A percentile compares a stretch with the other conserved stretches of the same genome.
Evolutionary conservation across 2,888 invertebrate genomes (phyloP).

Genomic region (Labia minor): DNA sequence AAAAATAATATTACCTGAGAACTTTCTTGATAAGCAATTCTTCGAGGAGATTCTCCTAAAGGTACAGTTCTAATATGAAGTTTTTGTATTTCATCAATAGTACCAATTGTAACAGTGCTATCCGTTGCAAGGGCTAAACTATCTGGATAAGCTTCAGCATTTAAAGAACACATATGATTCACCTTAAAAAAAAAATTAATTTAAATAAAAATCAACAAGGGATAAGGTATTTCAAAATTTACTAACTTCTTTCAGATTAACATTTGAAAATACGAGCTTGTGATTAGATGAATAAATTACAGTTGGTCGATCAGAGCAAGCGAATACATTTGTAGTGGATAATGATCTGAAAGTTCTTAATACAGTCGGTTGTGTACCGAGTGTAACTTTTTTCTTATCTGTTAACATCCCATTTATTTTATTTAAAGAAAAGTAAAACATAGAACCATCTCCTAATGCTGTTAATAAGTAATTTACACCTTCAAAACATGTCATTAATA

Average conservation of each 20-base stretch:
- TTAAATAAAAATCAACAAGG: not conserved
- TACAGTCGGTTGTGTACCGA: constrained; percentile 95
- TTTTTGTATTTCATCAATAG: constrained; percentile 97
- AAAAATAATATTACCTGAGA: constrained; percentile 66
- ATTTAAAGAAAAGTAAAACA: constrained; percentile 89
- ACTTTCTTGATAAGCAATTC: constrained; percentile 90
- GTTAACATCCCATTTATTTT: constrained; percentile 59
- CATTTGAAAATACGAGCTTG: constrained; percentile 96
- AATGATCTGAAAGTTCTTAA: constrained; percentile 79
- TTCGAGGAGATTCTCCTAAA: constrained; percentile 82
- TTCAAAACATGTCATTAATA: constrained; percentile 89
- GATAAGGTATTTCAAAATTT: too few species aligned
- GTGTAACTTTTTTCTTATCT: constrained; percentile 85
- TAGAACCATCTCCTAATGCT: constrained; percentile 93
- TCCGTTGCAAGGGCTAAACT: constrained; percentile 83
- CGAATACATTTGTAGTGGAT: constrained; percentile 93
- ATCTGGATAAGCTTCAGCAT: constrained; percentile 90
- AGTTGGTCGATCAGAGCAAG: constrained; percentile 95
- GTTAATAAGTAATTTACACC: constrained; percentile 79
- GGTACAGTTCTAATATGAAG: constrained; percentile 92
- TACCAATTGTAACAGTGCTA: constrained; percentile 83
- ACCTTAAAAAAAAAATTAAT: constrained; percentile 34
- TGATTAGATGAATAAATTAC: constrained; percentile 99
- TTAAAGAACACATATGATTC: constrained; percentile 95
- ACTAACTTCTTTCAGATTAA: constrained; percentile 82